Evolutionary conservation across 2,113 vertebrate species (phyloP), one percentile per base, ranked within the genome.

Genomic region (Zosterops japonicus): DNA sequence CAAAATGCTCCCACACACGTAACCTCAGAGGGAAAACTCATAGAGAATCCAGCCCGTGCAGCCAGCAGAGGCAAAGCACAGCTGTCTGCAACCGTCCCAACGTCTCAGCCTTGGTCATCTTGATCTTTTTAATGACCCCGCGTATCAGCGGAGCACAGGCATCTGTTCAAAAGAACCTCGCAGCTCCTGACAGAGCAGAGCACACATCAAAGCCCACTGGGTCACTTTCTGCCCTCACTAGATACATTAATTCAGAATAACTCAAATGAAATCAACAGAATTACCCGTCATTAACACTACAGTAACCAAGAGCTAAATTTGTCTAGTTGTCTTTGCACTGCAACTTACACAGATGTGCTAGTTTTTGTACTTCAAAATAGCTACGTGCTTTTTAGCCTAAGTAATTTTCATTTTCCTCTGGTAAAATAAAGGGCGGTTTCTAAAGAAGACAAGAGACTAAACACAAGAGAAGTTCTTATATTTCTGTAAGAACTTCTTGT

Each of bases 71-170:
- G 90, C 78, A 74, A 52, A 74, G 76, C 7, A 0, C 92, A 96
- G 95, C 95, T 94, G 94, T 96, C 95, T 92, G 92, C 93, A 96
- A 67, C 92, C 72, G 75, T 87, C 88, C 3, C 0, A 94, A 47
- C 13, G 41, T 85, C 92, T 95, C 92, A 83, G 88, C 53, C 92
- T 96, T 96, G 93, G 94, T 96, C 95, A 96, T 96, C 95, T 96
- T 97, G 93, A 97, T 96, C 95, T 96, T 94, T 97, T 94, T 95
- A 94, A 96, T 95, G 94, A 96, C 94, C 94, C 33, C 0, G 3
- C 18, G 0, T 95, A 92, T 96, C 95, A 92, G 93, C 12, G 7
- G 90, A 94, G 81, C 49, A 93, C 71, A 88, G 93, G 93, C 92
- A 94, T 97, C 96, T 93, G 95, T 92, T 96, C 95, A 90, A 94